Conservation (phyloP, 2,797 vertebrate genomes). For the Peromyscus attwateri region DNA sequence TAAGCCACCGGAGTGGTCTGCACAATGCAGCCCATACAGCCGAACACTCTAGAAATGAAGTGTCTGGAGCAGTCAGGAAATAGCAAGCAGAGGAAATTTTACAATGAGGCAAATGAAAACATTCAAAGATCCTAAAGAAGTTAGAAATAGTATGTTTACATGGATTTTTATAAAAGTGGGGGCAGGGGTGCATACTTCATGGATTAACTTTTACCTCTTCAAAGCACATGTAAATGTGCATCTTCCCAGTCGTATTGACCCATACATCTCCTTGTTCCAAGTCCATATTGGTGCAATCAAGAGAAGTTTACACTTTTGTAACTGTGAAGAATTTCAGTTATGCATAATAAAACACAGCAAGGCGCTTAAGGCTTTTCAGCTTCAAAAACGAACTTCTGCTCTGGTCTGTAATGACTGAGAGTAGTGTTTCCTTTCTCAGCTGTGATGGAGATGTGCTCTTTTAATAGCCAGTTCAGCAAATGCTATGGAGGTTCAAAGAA, state of each 20-base stretch:
- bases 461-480: not conserved
- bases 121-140: slow-evolving; percentile 20
- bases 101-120: not conserved
- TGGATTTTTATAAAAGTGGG: not conserved
- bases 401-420: slow-evolving; percentile 57
- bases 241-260: slow-evolving; percentile 18
- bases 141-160: not conserved
- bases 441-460: slow-evolving; percentile 29
- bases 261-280: slow-evolving; percentile 53
- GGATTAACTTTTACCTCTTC: slow-evolving; percentile 58
- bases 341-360: slow-evolving; percentile 82
- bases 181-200: not conserved
- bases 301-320: slow-evolving; percentile 79
- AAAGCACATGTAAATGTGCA: slow-evolving; percentile 40
- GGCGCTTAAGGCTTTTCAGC: slow-evolving; percentile 54
- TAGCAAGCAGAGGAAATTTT: slow-evolving; percentile 47
- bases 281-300: slow-evolving; percentile 82
- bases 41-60: not conserved
- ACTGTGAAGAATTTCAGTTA: slow-evolving; percentile 84
- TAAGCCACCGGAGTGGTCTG: not conserved
- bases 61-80: slow-evolving; percentile 17
- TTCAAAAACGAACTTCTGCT: slow-evolving; percentile 57
- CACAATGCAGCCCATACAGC: not conserved
- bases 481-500: slow-evolving; percentile 36
- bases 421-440: slow-evolving; percentile 47